phyloP scores from a whole-genome alignment of 64 coral and sea anemone genomes.

The Dendrophyllia cribrosa region DNA sequence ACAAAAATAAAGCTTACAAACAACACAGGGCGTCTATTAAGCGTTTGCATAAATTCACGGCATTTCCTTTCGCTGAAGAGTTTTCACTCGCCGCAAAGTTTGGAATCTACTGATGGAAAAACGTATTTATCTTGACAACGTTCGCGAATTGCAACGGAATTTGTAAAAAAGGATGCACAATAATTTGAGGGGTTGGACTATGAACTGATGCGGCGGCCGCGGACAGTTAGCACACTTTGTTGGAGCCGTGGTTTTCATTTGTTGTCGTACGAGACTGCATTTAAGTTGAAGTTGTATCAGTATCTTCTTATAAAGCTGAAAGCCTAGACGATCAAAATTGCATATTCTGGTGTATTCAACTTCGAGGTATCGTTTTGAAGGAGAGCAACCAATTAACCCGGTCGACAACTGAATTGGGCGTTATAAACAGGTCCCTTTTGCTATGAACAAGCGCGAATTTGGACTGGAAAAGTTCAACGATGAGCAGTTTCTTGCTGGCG shows the following conservation, averaged over 20 bases:
- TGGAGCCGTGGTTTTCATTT: too few species aligned
- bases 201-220: not conserved
- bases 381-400: not conserved
- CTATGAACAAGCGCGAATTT: constrained; percentile 87
- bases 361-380: too few species aligned
- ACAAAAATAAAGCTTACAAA: constrained; percentile 31
- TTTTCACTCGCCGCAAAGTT: not conserved
- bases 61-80: not conserved
- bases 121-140: too few species aligned
- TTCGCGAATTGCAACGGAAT: too few species aligned
- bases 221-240: not conserved
- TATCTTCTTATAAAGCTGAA: too few species aligned
- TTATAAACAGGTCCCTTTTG: not conserved
- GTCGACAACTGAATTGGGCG: not conserved
- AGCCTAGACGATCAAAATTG: not conserved
- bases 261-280: too few species aligned
- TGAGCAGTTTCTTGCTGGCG: constrained; percentile 91
- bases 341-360: not conserved
- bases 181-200: too few species aligned
- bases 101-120: not conserved
- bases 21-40: constrained; percentile 2
- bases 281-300: too few species aligned
- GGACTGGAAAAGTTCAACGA: constrained; percentile 83
- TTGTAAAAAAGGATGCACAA: too few species aligned
- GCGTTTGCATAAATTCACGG: not conserved